Evolutionary conservation across 2,797 vertebrate species (phyloP), one percentile per base, ranked within the genome.

Genomic region (Onychomys leucogaster): DNA sequence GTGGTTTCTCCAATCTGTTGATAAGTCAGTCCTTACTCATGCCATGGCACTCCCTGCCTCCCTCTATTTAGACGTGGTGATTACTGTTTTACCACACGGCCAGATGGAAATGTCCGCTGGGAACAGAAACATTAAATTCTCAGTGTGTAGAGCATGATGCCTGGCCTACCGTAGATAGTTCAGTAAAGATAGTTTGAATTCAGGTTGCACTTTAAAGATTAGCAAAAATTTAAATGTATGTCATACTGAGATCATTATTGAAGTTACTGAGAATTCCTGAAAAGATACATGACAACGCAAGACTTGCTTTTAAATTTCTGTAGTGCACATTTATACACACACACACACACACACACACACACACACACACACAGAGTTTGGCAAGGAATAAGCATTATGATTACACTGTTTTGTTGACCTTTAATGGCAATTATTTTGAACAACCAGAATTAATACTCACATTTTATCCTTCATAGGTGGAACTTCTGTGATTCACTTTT

Each of bases 401-500:
- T 78, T 34, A 5, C 34, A 71, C 41, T 89, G 1, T 93, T 95
- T 73, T 94, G 37, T 84, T 94, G 69, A 89, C 19, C 96, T 94
- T 76, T 94, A 69, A 63, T 71, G 84, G 27, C 80, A 91, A 37
- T 73, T 94, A 57, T 90, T 67, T 89, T 75, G 61, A 88, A 9
- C 14, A 89, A 19, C 52, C 49, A 59, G 14, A 92, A 96, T 89
- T 67, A 83, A 80, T 85, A 59, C 19, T 69, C 93, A 23, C 57
- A 37, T 96, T 92, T 94, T 89, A 67, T 85, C 63, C 73, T 96
- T 89, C 32, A 80, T 98, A 99, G 99, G 97, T 99, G 99, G 99
- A 98, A 97, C 82, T 98, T 98, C 96, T 98, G 98, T 96, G 98
- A 99, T 57, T 97, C 97, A 32, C 97, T 98, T 94, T 81, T 57